Evolutionary conservation across 2,888 invertebrate genomes (phyloP).

Genomic region (Trachelus tabidus): DNA sequence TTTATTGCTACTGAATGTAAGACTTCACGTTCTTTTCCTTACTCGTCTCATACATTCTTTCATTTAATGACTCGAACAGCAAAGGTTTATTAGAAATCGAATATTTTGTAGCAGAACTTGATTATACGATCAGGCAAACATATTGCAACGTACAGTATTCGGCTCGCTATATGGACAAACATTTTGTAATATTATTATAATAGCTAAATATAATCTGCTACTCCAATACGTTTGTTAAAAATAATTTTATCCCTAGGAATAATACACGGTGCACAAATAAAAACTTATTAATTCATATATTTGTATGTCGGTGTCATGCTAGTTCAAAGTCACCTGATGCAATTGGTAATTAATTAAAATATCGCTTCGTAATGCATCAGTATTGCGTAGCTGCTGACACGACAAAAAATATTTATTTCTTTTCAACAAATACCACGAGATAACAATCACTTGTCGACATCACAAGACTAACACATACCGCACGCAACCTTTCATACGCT

Average conservation of each 20-base stretch:
- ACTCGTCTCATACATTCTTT: conserved; percentile 20
- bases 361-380: too few relatives aligned
- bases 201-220: conserved; percentile 44
- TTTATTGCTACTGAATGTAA: conserved; percentile 34
- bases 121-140: too few relatives aligned
- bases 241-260: conserved; percentile 34
- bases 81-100: conserved; percentile 6
- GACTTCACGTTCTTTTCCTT: neutral
- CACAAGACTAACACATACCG: conserved; percentile 39
- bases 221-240: conserved; percentile 35
- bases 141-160: too few relatives aligned
- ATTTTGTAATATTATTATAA: conserved; percentile 6
- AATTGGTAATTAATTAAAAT: too few relatives aligned
- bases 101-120: too few relatives aligned
- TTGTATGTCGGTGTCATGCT: too few relatives aligned
- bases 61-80: conserved; percentile 29
- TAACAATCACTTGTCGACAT: conserved; percentile 36
- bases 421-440: conserved; percentile 32
- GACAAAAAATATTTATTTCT: conserved; percentile 25
- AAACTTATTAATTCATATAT: neutral
- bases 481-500: conserved; percentile 26
- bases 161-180: too few relatives aligned
- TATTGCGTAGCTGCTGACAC: conserved; percentile 19
- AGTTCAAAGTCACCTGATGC: too few relatives aligned
- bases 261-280: neutral